These are phyloP conservation scores for Paguma larvata DNA, from an alignment of 2,797 vertebrate genomes.

Conservation along the genomic window DNA sequence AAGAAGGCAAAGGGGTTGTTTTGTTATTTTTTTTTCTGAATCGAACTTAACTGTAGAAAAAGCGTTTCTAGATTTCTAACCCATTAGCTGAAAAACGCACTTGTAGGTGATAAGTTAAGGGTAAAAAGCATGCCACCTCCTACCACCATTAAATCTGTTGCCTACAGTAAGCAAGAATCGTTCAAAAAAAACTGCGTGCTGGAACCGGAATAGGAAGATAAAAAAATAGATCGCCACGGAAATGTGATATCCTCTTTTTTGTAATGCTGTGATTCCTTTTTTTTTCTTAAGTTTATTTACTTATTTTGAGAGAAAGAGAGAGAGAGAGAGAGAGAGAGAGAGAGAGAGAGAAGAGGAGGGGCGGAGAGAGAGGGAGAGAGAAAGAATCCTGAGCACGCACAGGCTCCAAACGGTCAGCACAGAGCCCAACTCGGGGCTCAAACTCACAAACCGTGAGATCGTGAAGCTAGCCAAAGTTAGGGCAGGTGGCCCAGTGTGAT, in stretches of 20 bases:
- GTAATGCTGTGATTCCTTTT: no score
- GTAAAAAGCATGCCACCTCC: neutral
- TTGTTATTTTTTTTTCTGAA: neutral
- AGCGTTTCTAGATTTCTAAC: neutral
- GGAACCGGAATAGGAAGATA: neutral
- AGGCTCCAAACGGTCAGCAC: no score
- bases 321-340: no score
- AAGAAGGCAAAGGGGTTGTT: slow-evolving; percentile 24
- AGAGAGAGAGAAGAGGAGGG: no score
- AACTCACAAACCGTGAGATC: no score
- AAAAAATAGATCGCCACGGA: neutral
- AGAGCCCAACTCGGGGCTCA: no score
- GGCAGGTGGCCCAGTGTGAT: no score
- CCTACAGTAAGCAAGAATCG: neutral
- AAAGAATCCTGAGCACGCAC: no score
- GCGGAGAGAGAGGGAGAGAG: no score
- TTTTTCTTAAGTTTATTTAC: no score
- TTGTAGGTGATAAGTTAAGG: neutral
- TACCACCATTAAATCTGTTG: neutral
- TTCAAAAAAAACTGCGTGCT: slow-evolving; percentile 8
- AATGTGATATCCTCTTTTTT: neutral
- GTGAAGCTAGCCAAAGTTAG: no score
- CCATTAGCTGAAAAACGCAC: slow-evolving; percentile 7
- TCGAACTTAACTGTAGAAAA: slow-evolving; percentile 29
- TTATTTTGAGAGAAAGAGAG: no score